Evolutionary conservation across 2,888 invertebrate species (phyloP), one percentile per base, ranked within the genome.

Genomic region (Volucella inanis): DNA sequence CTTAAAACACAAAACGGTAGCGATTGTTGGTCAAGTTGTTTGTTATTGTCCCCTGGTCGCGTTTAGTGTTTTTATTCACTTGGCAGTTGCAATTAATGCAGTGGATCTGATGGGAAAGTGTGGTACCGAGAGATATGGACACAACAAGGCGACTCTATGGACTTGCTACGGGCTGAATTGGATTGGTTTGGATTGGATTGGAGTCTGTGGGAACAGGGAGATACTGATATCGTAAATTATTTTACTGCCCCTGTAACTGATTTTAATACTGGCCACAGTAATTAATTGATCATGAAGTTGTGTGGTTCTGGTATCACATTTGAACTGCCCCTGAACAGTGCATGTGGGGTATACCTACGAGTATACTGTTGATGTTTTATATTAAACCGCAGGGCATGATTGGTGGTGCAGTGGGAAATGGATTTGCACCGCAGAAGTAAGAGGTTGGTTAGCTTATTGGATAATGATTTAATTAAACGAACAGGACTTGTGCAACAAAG

Each of bases 251-350:
- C 59, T 72, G 80, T 77, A 81, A 81, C 76, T 85, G 85, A 85
- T 80, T 67, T 72, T 41, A 75, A 71, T 61, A 55, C 71, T 57
- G 76, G 43, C 38, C 67, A 43, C 14, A 67, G 82, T 85, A 85
- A 85, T 85, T 85, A 85, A 85, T 85, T 81, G 85, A 77, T 85
- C 80, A 72, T 80, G 80, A 71, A 80, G 62, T 71, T 85, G 71
- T 79, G 74, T 71, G 68, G 70, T 54, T 61, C 61, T 76, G 54
- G 31, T 54, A 14, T n/a, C 41, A 15, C 39, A 52, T 52, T 52
- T 50, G 65, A 18, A 50, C 39, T 9, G n/a, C 11, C 3, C 18
- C 18, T 22, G 18, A 2, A 22, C 6, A 31, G 31, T 31, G 6
- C 6, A 31, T 31, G 31, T 31, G 31, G 31, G 31, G 6, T 31